Evolutionary conservation across 1,140 invertebrate species (phyloP).

Genomic region (Trichonephila inaurata): DNA sequence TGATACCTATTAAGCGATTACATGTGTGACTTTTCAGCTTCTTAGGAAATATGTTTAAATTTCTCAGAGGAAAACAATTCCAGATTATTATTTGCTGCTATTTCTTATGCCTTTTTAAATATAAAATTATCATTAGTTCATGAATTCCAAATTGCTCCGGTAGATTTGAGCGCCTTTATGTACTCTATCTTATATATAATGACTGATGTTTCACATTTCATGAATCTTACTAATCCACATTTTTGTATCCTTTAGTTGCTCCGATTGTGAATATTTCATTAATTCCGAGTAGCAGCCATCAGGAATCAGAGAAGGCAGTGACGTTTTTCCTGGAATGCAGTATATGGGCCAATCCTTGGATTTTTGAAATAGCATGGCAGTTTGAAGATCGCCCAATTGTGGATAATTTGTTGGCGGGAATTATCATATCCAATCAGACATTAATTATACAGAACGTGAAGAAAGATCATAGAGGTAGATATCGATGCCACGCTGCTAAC

Average conservation of each 20-base stretch:
- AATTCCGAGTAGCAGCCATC: conserved; percentile 84
- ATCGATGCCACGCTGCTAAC: conserved; percentile 78
- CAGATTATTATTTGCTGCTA: too few relatives aligned
- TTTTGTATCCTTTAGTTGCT: conserved; percentile 66
- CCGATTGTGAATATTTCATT: conserved; percentile 77
- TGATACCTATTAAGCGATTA: too few relatives aligned
- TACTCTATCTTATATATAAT: neutral
- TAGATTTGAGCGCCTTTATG: too few relatives aligned
- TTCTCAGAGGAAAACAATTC: too few relatives aligned
- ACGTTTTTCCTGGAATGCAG: conserved; percentile 95
- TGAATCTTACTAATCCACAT: neutral
- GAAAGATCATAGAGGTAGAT: conserved; percentile 78
- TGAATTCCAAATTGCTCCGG: too few relatives aligned
- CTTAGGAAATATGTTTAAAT: too few relatives aligned
- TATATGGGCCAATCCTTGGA: conserved; percentile 78
- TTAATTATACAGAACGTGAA: conserved; percentile 78
- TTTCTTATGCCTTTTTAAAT: too few relatives aligned
- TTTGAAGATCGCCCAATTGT: conserved; percentile 68
- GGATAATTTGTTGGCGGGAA: conserved; percentile 62
- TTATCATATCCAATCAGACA: conserved; percentile 78
- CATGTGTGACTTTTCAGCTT: too few relatives aligned
- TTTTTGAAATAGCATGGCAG: conserved; percentile 77
- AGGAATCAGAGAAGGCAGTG: conserved; percentile 88
- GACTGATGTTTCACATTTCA: neutral
- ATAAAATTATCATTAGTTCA: too few relatives aligned